Base-by-base conservation (phyloP, 2,113 vertebrate species). In the Erythrocebus patas region DNA sequence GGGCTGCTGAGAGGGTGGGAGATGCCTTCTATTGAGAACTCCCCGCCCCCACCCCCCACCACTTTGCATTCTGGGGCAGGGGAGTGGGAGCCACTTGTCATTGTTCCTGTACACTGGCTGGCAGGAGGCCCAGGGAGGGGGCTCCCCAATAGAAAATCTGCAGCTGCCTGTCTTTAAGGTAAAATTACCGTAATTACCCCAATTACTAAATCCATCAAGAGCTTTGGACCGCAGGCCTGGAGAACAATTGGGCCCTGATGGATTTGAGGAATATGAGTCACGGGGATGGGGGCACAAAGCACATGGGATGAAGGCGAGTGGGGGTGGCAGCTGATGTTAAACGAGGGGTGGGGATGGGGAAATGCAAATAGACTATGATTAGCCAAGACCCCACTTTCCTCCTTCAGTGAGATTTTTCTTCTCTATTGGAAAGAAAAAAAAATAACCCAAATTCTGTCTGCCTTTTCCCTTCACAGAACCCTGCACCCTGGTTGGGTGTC, bases 181-280 rank as follows among this genome's bases (percentile, higher is more conserved):
- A 98, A 99, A 99, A 99, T 99, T 99, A 98, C 99, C 98, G 98
- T 99, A 99, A 99, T 99, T 99, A 98, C 98, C 97, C 98, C 99
- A 99, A 99, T 99, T 99, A 99, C 97, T 97, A 97, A 98, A 98
- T 98, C 97, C 98, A 98, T 99, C 98, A 98, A 98, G 97, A 95
- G 27, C 98, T 98, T 94, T 97, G 97, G 97, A 98, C 96, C 97
- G 70, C 89, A 95, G 76, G 91, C 72, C 17, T 10, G 4, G 91
- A 94, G 97, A 99, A 99, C 98, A 99, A 99, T 98, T 0, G 75
- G 78, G 59, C 92, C 87, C 96, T 95, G 93, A 95, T 87, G 83
- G 92, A 84, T 96, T 80, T 82, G 97, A 97, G 90, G 96, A 57
- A 89, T 2, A 76, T 91, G 96, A 96, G 64, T 95, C 96, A 95